phyloP scores from a whole-genome alignment of 2,113 vertebrate species.

The Nannospalax galili region DNA sequence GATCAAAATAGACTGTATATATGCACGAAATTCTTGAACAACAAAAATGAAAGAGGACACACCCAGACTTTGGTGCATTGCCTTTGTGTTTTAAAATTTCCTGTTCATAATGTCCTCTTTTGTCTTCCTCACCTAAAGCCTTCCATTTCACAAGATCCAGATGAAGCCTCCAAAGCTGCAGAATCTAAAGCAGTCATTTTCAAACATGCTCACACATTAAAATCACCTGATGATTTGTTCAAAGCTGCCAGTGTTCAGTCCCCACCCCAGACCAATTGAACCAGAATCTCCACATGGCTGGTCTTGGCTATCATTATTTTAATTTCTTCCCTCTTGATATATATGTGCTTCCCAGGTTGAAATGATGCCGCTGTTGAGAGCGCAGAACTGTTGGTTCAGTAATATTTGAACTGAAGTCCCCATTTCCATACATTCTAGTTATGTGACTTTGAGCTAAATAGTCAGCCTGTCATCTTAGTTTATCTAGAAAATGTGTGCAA shows the following conservation, averaged over 20 bases:
- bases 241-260: background rate
- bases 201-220: background rate
- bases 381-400: background rate
- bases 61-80: background rate
- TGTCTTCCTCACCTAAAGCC: background rate
- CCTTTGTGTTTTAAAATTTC: background rate
- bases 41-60: background rate
- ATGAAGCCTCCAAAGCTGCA: background rate
- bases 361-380: background rate
- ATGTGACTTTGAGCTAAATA: background rate
- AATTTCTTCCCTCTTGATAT: background rate
- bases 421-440: background rate
- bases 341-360: background rate
- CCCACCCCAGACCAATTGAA: background rate
- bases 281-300: background rate
- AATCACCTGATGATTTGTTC: background rate
- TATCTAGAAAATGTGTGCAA: slow-evolving; percentile 18
- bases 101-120: background rate
- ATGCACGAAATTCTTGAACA: background rate
- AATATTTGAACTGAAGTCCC: slow-evolving; percentile 1
- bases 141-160: background rate
- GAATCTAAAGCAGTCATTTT: background rate
- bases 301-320: background rate
- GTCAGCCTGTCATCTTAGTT: background rate
- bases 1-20: background rate